Conservation (phyloP, 2,888 invertebrate genomes). For the Scotopteryx bipunctaria region DNA sequence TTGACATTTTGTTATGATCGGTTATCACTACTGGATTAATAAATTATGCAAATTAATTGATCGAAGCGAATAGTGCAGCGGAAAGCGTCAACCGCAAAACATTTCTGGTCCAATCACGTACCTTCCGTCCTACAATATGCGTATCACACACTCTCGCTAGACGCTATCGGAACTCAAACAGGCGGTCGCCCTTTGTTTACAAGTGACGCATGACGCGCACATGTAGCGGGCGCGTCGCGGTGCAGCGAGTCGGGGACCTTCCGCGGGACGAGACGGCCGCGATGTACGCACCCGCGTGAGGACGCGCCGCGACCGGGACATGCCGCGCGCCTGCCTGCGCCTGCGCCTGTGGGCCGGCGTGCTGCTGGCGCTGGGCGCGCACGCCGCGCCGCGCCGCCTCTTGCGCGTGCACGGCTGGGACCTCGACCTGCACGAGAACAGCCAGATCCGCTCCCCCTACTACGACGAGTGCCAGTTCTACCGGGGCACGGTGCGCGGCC, state of each 20-base stretch:
- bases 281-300: conserved; percentile 78
- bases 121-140: conserved; percentile 40
- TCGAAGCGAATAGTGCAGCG: too few relatives aligned
- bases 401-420: conserved; percentile 68
- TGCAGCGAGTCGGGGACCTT: conserved; percentile 80
- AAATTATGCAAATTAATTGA: conserved; percentile 8
- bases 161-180: conserved; percentile 68
- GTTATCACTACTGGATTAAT: conserved; percentile 7
- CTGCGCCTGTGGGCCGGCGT: conserved; percentile 68
- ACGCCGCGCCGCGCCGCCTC: conserved; percentile 48
- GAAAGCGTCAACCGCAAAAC: too few relatives aligned
- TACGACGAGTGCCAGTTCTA: conserved; percentile 75
- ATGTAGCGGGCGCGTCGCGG: conserved; percentile 60
- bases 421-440: conserved; percentile 69
- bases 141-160: conserved; percentile 47
- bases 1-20: conserved; percentile 44
- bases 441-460: conserved; percentile 70
- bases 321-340: conserved; percentile 67
- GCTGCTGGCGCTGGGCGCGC: conserved; percentile 55
- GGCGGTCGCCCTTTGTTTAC: conserved; percentile 79
- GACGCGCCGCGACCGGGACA: conserved; percentile 53
- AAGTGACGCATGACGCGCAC: conserved; percentile 75
- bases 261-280: conserved; percentile 76
- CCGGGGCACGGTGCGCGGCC: conserved; percentile 65
- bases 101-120: conserved; percentile 26